These are phyloP conservation scores for Brachylomia viminalis DNA, from an alignment of 2,888 invertebrate species.

Conservation along the genomic window DNA sequence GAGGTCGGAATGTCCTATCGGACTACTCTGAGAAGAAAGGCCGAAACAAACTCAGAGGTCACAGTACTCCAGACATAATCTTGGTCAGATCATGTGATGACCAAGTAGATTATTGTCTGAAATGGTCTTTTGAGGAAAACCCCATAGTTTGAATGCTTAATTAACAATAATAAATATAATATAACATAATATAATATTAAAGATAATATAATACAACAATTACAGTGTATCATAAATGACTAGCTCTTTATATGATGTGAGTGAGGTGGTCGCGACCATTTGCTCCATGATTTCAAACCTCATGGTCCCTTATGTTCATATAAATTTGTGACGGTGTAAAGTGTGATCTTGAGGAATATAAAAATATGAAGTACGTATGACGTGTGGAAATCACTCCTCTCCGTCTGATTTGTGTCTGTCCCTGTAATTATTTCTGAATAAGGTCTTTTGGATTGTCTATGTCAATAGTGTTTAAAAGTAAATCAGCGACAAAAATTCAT, in stretches of 20 bases:
- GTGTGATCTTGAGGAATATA: no score
- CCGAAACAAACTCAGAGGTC: no score
- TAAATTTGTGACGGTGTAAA: slow-evolving; percentile 14
- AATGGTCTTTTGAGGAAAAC: no score
- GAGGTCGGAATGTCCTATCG: no score
- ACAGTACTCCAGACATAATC: no score
- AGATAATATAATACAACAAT: no score
- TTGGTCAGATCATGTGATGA: no score
- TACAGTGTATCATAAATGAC: slow-evolving; percentile 24
- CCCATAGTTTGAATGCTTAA: no score
- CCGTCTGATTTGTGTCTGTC: not conserved
- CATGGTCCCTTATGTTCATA: slow-evolving; percentile 28
- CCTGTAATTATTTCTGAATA: not conserved
- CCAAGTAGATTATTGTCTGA: no score
- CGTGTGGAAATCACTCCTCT: not conserved
- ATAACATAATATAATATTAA: no score
- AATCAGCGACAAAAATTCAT: not conserved
- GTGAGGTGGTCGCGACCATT: slow-evolving; percentile 53
- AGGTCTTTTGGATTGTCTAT: not conserved
- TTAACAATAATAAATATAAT: no score
- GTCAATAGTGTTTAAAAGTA: not conserved
- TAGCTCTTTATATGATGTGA: slow-evolving; percentile 16
- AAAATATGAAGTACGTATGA: not conserved
- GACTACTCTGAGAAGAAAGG: no score
- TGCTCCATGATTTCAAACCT: slow-evolving; percentile 41